Percentiles rank a stretch among this genome's conserved stretches.
Conservation (phyloP, 2,888 invertebrate species). For the Listrodromus nycthemerus region DNA sequence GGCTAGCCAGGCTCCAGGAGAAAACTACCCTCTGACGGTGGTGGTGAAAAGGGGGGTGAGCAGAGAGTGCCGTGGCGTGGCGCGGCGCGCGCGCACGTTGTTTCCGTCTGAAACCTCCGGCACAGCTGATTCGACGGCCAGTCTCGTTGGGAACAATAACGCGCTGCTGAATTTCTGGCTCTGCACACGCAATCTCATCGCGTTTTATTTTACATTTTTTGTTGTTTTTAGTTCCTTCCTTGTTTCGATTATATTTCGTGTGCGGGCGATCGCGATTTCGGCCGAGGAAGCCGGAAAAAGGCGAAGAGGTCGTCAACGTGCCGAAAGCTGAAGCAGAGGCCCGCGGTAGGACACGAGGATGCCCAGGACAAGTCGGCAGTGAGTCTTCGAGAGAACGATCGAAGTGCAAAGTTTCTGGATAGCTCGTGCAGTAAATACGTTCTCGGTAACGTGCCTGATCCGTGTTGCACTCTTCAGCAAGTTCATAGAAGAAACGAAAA, state of each 20-base stretch:
- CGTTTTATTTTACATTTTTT: slow-evolving; percentile 22
- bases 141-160: slow-evolving; percentile 57
- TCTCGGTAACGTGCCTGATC: slow-evolving; percentile 23
- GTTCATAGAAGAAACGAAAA: neutral
- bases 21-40: slow-evolving; percentile 34
- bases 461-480: neutral
- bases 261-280: too few species aligned
- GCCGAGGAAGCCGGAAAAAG: neutral
- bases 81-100: slow-evolving; percentile 68
- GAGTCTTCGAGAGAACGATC: slow-evolving; percentile 51
- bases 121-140: slow-evolving; percentile 69
- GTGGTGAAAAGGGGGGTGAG: slow-evolving; percentile 20
- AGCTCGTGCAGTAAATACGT: slow-evolving; percentile 18
- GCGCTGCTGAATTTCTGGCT: slow-evolving; percentile 56
- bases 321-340: slow-evolving; percentile 9
- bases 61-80: slow-evolving; percentile 49
- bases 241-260: neutral
- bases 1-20: slow-evolving; percentile 38
- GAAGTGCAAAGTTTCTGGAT: slow-evolving; percentile 55
- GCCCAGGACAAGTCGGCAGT: slow-evolving; percentile 29
- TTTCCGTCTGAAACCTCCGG: slow-evolving; percentile 65
- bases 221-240: neutral
- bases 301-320: slow-evolving; percentile 1
- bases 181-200: slow-evolving; percentile 1
- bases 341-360: slow-evolving; percentile 41